These are phyloP conservation scores for Acleris literana DNA, from an alignment of 2,888 invertebrate species.

Conservation along the genomic window DNA sequence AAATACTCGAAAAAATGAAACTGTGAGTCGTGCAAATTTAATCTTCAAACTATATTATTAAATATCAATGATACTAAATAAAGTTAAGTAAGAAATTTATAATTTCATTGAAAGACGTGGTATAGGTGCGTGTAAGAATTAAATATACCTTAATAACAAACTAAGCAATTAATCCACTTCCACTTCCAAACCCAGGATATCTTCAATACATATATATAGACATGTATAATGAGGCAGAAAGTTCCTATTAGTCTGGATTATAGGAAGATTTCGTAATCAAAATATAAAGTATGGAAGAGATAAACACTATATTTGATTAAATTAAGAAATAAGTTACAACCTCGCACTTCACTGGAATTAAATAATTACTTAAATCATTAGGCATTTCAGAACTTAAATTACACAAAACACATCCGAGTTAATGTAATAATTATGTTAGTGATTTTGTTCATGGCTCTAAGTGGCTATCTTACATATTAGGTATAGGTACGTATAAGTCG, in stretches of 20 bases:
- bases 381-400: slow-evolving; percentile 24
- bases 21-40: slow-evolving; percentile 8
- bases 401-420: slow-evolving; percentile 23
- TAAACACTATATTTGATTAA: slow-evolving; percentile 24
- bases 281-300: slow-evolving; percentile 7
- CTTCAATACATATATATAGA: background rate
- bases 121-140: slow-evolving; percentile 15
- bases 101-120: background rate
- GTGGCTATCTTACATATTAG: slow-evolving; percentile 26
- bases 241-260: background rate
- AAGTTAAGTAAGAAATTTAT: background rate
- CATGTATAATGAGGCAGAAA: background rate
- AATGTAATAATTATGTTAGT: slow-evolving; percentile 29
- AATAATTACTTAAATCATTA: slow-evolving; percentile 18
- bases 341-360: slow-evolving; percentile 19
- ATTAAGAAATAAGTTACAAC: slow-evolving; percentile 25
- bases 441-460: slow-evolving; percentile 33
- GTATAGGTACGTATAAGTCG: slow-evolving; percentile 33
- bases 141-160: slow-evolving; percentile 9
- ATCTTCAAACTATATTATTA: background rate
- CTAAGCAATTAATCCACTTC: slow-evolving; percentile 13
- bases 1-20: background rate
- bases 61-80: slow-evolving; percentile 4
- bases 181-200: background rate
- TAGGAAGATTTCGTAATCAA: slow-evolving; percentile 16